A percentile compares a stretch with the other conserved stretches of the same genome.
phyloP scores from a whole-genome alignment of 2,797 vertebrate genomes.

The Tapirus indicus region DNA sequence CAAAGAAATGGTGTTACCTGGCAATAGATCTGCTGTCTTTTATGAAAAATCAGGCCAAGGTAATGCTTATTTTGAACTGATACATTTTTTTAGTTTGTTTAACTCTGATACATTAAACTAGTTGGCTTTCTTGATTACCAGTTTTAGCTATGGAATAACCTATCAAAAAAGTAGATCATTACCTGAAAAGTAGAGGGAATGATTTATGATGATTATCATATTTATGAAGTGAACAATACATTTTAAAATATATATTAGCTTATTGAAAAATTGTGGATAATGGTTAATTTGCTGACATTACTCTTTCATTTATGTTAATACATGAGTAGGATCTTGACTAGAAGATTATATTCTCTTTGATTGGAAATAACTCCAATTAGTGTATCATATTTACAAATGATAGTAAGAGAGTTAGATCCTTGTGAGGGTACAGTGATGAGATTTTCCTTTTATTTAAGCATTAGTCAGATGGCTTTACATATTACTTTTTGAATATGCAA shows the following conservation, averaged over 20 bases:
- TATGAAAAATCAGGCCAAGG: slow-evolving; percentile 87
- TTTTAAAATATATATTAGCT: neutral
- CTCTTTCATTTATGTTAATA: slow-evolving; percentile 37
- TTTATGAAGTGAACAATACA: slow-evolving; percentile 63
- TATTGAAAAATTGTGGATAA: neutral
- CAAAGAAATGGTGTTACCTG: slow-evolving; percentile 87
- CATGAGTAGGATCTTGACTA: neutral
- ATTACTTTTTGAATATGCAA: slow-evolving; percentile 59
- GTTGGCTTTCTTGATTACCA: slow-evolving; percentile 65
- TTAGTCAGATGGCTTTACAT: slow-evolving; percentile 21
- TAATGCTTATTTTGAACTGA: slow-evolving; percentile 81
- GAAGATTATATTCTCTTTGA: slow-evolving; percentile 48
- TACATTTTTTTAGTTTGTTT: slow-evolving; percentile 59
- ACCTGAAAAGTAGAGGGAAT: slow-evolving; percentile 53
- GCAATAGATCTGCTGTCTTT: slow-evolving; percentile 85
- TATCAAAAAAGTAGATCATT: slow-evolving; percentile 29
- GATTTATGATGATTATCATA: slow-evolving; percentile 11
- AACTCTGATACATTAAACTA: slow-evolving; percentile 51
- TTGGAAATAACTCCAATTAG: slow-evolving; percentile 26
- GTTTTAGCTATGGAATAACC: slow-evolving; percentile 48
- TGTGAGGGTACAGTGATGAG: neutral
- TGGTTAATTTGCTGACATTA: slow-evolving; percentile 40
- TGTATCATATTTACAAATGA: slow-evolving; percentile 12
- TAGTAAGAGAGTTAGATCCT: slow-evolving; percentile 24
- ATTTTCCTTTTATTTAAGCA: slow-evolving; percentile 35